These are phyloP conservation scores for Syrphus vitripennis DNA, from an alignment of 2,888 invertebrate species.

Conservation along the genomic window DNA sequence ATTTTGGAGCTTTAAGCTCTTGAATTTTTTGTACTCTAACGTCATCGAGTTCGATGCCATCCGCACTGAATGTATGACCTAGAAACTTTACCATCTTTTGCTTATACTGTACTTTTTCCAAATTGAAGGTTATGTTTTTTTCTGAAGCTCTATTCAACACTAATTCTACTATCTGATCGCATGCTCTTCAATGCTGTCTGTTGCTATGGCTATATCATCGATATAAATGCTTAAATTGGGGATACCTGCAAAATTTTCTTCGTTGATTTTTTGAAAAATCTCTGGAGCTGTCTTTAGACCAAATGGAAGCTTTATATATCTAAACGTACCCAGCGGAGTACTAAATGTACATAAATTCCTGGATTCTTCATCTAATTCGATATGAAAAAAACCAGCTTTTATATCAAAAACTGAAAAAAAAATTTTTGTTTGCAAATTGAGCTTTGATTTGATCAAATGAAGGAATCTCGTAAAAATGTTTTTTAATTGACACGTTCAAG, in stretches of 20 bases:
- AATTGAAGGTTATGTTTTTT: constrained; percentile 25
- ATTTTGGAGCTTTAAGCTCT: not conserved
- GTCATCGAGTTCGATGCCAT: not conserved
- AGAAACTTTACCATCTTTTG: constrained; percentile 14
- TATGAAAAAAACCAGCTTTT: not conserved
- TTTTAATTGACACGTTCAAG: constrained; percentile 15
- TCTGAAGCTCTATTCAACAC: constrained; percentile 24
- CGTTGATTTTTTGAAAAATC: constrained; percentile 66
- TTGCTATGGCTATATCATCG: constrained; percentile 73
- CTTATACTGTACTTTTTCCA: constrained; percentile 19
- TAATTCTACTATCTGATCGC: constrained; percentile 70
- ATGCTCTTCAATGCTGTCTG: constrained; percentile 64
- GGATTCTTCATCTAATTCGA: not conserved
- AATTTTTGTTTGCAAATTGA: constrained; percentile 8
- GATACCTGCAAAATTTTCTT: constrained; percentile 70
- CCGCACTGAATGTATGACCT: not conserved
- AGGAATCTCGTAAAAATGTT: constrained; percentile 20
- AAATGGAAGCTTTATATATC: constrained; percentile 14
- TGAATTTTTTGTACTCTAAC: not conserved
- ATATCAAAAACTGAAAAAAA: constrained; percentile 30
- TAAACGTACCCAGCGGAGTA: too few species aligned
- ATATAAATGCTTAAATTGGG: constrained; percentile 75
- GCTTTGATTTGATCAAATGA: constrained; percentile 20
- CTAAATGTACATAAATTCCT: not conserved
- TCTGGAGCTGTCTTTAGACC: constrained; percentile 15